Evolutionary conservation across 1,140 invertebrate species (phyloP), one percentile per base, ranked within the genome.

Genomic region (Sitodiplosis mosellana): DNA sequence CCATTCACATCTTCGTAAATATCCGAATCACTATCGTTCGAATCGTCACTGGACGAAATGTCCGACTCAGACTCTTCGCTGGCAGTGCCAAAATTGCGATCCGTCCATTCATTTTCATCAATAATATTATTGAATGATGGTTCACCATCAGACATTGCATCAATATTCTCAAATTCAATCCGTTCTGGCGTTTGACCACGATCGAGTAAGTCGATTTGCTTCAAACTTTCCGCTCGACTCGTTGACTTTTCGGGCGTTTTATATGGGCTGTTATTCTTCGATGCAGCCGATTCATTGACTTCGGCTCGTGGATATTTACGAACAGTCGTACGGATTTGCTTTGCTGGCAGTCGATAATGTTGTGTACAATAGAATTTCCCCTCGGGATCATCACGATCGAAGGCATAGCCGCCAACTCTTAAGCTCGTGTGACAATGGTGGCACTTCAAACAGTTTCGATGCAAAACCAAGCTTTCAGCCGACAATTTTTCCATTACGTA

Each of bases 21-120:
- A 45, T 63, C 60, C n/a, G 57, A 59, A 36, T 64, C 62, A 0
- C 60, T 59, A 3, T 65, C 61, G 0, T 51, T 54, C 0, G 55
- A 58, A 42, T 61, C 57, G 51, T 62, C 59, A 1, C 57, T 61
- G 33, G 58, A 60, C 19, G 59, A 61, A 0, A 63, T 47, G 48
- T 64, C 60, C 2, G 78, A 70, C 52, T 79, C 75, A 33, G 78
- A 80, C 48, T 80, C 76, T 48, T 85, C 83, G 19, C 77, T 79
- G 2, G 80, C 83, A 0, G 81, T 78, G 52, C 86, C 80, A 63
- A 89, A 89, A 68, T 91, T 93, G 47, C 83, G 74, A 54, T 90
- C 87, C 1, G 87, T 91, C 87, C 85, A 91, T 64, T 91, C 87
- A 57, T 91, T 87, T 61, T 92, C 87, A 58, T 91, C 87, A 62